Base-by-base conservation (phyloP, 1,140 invertebrate species). In the Ceratina japonica region DNA sequence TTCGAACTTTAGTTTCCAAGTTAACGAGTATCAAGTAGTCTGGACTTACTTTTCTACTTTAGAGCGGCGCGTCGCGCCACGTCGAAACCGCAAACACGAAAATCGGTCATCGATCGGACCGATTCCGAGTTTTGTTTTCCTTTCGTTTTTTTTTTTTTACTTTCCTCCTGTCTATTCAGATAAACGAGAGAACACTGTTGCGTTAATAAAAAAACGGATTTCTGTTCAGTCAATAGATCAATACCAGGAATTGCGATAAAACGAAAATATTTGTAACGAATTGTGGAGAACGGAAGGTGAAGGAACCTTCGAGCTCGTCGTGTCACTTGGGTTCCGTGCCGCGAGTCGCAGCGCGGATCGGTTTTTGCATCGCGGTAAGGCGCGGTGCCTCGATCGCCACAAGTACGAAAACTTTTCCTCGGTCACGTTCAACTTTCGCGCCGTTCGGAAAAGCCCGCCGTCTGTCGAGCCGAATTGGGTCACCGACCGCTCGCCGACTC, bases 361-460 rank as follows among this genome's bases (percentile, higher is more conserved):
- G n/a, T 24, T 31, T 51, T 24, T 4, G 12, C 10, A 27, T 15
- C n/a, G 10, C n/a, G 22, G 61, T 31, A 61, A 52, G 49, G 10
- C 63, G 79, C 61, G 27, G 54, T 31, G 51, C 20, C 69, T 58
- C 52, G 61, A 80, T 80, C 73, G 85, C 64, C 77, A 76, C 80
- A 88, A 81, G 87, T 88, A 87, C 88, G 88, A 89, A 89, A 90
- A 90, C 79, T 90, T 90, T 44, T 90, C 81, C 77, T 80, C 87
- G 89, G 87, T 89, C 89, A 89, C 88, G 85, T 89, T 89, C 86
- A 89, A 90, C 88, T 90, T 89, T 89, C 89, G 87, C 88, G 85
- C 74, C 82, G 87, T 87, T 89, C 83, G 84, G 85, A 89, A 89
- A 89, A 89, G 80, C 79, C 85, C 83, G 85, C 49, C 71, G 62